phyloP scores from a whole-genome alignment of 1,140 invertebrate genomes.

The Venturia canescens region DNA sequence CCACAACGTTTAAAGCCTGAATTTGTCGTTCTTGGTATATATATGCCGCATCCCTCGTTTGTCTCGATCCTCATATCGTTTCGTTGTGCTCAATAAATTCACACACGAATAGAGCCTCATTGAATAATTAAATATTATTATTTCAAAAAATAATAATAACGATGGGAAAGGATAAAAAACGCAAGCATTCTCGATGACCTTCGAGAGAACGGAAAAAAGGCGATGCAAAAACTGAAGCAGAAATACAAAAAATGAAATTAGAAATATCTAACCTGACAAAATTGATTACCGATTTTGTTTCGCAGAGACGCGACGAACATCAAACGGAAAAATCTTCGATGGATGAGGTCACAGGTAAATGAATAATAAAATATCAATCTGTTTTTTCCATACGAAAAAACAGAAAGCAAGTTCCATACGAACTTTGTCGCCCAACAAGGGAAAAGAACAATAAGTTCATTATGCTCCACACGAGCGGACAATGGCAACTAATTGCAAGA shows the following conservation, averaged over 20 bases:
- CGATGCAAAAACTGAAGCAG: neutral
- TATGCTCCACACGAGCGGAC: conserved; percentile 3
- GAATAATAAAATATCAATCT: neutral
- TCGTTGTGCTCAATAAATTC: conserved; percentile 19
- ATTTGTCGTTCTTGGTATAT: too few relatives aligned
- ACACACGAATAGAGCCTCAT: conserved; percentile 20
- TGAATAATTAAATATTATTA: neutral
- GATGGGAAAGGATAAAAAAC: conserved; percentile 2
- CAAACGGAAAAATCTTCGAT: neutral
- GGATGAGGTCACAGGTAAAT: neutral
- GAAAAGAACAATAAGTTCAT: neutral
- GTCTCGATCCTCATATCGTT: conserved; percentile 3
- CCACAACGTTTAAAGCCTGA: too few relatives aligned
- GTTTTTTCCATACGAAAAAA: conserved; percentile 19
- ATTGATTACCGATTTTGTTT: neutral
- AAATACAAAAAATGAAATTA: conserved; percentile 1
- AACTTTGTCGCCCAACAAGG: conserved; percentile 13
- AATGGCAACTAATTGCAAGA: neutral
- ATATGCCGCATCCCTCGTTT: too few relatives aligned
- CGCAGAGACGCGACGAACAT: neutral
- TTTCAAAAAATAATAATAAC: neutral
- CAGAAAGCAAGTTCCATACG: conserved; percentile 20
- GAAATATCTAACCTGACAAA: conserved; percentile 33
- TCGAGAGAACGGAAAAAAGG: conserved; percentile 7
- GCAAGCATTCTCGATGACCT: conserved; percentile 22